phyloP scores from a whole-genome alignment of 2,888 invertebrate genomes.

The Caenorhabditis doughertyi region DNA sequence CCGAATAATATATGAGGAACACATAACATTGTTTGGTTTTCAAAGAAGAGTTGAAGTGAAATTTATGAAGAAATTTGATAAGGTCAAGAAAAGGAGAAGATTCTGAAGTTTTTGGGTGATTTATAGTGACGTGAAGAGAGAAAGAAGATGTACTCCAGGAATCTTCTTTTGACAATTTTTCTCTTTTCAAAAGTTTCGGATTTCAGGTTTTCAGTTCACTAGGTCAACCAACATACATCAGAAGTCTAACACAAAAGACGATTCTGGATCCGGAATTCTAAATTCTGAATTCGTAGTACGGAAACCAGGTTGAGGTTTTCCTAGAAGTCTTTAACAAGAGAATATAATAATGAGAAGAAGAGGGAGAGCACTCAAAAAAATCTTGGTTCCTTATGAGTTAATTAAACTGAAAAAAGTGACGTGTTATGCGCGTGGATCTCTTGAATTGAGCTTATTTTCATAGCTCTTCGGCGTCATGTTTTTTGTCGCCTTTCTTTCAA shows the following conservation, averaged over 20 bases:
- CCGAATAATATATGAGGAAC: conserved; percentile 45
- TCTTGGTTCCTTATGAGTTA: conserved; percentile 53
- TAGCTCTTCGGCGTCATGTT: conserved; percentile 49
- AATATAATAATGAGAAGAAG: neutral
- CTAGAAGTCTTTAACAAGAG: neutral
- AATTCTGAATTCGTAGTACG: too few species aligned
- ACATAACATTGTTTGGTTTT: neutral
- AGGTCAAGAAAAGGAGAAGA: conserved; percentile 23
- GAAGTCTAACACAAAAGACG: neutral
- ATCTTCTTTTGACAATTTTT: neutral
- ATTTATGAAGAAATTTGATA: conserved; percentile 43
- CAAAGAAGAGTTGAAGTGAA: neutral
- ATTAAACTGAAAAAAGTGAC: conserved; percentile 44
- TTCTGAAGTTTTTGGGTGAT: conserved; percentile 24
- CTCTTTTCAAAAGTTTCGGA: conserved; percentile 20
- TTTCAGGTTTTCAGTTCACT: conserved; percentile 31
- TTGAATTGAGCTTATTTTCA: conserved; percentile 56
- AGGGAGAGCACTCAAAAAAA: neutral
- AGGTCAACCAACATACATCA: conserved; percentile 36
- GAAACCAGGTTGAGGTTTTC: neutral
- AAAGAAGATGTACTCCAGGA: conserved; percentile 17
- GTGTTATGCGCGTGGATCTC: conserved; percentile 17
- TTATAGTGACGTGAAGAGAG: conserved; percentile 39
- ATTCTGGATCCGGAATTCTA: neutral
- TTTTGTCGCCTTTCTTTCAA: conserved; percentile 46